phyloP scores from a whole-genome alignment of 2,113 vertebrate species.

The Cnemophilus loriae region DNA sequence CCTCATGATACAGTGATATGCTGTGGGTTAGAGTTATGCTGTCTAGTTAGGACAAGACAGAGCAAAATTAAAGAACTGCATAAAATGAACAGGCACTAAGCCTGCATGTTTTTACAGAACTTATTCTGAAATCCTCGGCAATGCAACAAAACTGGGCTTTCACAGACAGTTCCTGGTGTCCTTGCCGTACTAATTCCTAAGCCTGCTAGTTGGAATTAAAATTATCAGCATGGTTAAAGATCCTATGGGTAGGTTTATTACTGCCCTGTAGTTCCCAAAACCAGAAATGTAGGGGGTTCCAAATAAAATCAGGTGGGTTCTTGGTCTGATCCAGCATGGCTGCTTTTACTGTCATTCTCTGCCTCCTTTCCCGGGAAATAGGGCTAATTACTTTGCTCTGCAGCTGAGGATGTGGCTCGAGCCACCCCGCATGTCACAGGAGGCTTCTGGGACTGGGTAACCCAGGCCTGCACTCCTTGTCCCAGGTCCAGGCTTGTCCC shows the following conservation, averaged over 20 bases:
- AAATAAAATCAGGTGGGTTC: not conserved
- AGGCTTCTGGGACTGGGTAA: not conserved
- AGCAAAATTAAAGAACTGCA: not conserved
- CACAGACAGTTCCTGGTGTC: not conserved
- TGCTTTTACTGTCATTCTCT: not conserved
- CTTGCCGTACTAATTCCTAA: not conserved
- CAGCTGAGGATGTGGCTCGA: not conserved
- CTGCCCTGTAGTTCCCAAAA: not conserved
- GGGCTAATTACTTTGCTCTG: not conserved
- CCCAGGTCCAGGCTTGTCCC: not conserved
- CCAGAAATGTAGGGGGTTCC: accelerated
- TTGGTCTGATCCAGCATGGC: not conserved
- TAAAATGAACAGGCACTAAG: not conserved
- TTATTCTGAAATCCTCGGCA: not conserved
- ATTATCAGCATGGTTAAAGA: not conserved
- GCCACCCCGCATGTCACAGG: accelerated
- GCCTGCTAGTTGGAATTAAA: not conserved
- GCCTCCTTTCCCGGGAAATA: not conserved
- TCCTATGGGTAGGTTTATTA: not conserved
- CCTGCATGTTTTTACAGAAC: not conserved
- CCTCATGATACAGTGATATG: accelerated
- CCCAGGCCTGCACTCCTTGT: not conserved
- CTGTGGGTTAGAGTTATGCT: not conserved
- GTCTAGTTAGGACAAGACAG: not conserved
- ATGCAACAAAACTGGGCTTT: not conserved